Percentiles rank a stretch among this genome's conserved stretches.
phyloP scores from a whole-genome alignment of 2,888 invertebrate genomes.

The Baccha elongata region DNA sequence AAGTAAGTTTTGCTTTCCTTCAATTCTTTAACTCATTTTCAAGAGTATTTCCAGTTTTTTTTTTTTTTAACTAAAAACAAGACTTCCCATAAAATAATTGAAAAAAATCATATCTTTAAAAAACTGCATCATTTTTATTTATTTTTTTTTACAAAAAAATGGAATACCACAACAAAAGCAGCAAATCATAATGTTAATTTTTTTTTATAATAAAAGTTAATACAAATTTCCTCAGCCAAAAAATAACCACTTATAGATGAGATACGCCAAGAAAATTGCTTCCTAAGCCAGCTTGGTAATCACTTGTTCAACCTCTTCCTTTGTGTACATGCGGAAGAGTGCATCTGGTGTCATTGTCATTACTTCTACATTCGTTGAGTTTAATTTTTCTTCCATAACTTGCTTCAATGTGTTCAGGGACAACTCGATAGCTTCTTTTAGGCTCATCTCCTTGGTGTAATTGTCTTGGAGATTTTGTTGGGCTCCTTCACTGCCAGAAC shows the following conservation, averaged over 20 bases:
- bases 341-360: slow-evolving; percentile 94
- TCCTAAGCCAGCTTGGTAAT: slow-evolving; percentile 88
- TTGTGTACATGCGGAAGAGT: slow-evolving; percentile 94
- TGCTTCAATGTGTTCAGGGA: slow-evolving; percentile 97
- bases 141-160: slow-evolving; percentile 55
- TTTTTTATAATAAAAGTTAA: slow-evolving; percentile 27
- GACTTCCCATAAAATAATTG: too few species aligned
- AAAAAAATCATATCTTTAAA: background rate
- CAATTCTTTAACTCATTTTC: too few species aligned
- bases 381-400: slow-evolving; percentile 99
- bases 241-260: slow-evolving; percentile 45
- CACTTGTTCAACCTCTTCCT: slow-evolving; percentile 95
- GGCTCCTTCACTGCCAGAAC: slow-evolving; percentile 99
- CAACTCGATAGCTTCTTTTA: slow-evolving; percentile 95
- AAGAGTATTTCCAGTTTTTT: too few species aligned
- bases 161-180: slow-evolving; percentile 64
- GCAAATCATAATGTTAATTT: slow-evolving; percentile 21
- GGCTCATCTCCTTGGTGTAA: slow-evolving; percentile 93
- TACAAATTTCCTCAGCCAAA: slow-evolving; percentile 46
- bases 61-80: too few species aligned
- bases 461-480: slow-evolving; percentile 94
- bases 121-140: slow-evolving; percentile 11
- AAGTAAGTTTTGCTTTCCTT: too few species aligned
- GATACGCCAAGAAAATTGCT: background rate
- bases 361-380: slow-evolving; percentile 98